A percentile compares a stretch with the other conserved stretches of the same genome.
These are phyloP conservation scores for Naso thynnoides DNA, from an alignment of 2,797 vertebrate genomes.

Conservation along the genomic window DNA sequence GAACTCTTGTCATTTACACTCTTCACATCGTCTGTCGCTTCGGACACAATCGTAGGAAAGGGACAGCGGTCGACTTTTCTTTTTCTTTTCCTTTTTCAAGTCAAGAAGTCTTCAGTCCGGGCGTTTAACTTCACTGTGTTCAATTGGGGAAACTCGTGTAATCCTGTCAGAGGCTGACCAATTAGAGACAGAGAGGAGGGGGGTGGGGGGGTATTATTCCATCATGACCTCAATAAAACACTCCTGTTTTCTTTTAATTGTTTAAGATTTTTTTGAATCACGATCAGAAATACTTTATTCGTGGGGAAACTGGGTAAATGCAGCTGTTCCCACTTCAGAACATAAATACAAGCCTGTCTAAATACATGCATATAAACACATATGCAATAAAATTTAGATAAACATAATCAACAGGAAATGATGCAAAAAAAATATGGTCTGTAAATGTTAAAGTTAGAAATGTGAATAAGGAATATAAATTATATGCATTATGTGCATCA, in stretches of 20 bases:
- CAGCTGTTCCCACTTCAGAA: no score
- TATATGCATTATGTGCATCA: no score
- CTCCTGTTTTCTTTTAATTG: not conserved
- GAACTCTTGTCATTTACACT: conserved; percentile 10
- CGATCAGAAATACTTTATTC: no score
- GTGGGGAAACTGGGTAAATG: no score
- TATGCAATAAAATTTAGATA: no score
- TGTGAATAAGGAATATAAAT: no score
- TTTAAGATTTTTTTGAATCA: no score
- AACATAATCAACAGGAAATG: no score
- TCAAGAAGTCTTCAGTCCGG: conserved; percentile 1
- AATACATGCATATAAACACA: no score
- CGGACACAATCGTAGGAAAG: not conserved
- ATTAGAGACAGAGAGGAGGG: conserved; percentile 64
- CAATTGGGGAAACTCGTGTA: conserved; percentile 76
- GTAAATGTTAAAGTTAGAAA: no score
- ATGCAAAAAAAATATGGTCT: no score
- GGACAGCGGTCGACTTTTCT: not conserved
- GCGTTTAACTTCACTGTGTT: conserved; percentile 57
- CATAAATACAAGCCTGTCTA: no score
- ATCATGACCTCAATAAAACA: conserved; percentile 41
- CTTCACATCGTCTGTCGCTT: not conserved
- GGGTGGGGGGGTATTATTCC: conserved; percentile 16
- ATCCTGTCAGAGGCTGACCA: conserved; percentile 73
- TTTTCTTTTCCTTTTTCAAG: not conserved